Evolutionary conservation across 2,797 vertebrate species (phyloP), one percentile per base, ranked within the genome.

Genomic region (Podargus strigoides): DNA sequence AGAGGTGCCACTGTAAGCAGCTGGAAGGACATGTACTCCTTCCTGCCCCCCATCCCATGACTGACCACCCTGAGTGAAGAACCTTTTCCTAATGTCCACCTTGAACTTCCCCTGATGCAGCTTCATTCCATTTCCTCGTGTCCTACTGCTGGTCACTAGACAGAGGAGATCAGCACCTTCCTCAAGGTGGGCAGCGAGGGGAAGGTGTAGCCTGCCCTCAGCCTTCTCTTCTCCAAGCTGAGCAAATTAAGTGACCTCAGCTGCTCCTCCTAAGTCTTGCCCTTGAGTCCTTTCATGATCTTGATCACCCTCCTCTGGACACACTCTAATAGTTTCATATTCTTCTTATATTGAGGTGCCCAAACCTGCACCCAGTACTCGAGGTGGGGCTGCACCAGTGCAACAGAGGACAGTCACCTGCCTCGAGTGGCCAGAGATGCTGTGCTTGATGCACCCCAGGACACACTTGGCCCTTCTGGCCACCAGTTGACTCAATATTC

Each of bases 381-480:
- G 4, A 67, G 53, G 26, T n/a, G 47, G 19, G 26, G 64, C 12
- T 1, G 0, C n/a, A 72, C 15, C 23, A 62, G 22, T 4, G 5
- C 2, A 7, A 8, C 32, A 16, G 28, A 22, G 23, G 42, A 55
- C 47, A 66, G 10, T 39, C n/a, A 26, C 21, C 27, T 42, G 27
- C 66, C 18, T 32, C n/a, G 1, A 30, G 20, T 1, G 7, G 23
- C 6, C 32, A 21, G 27, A 6, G 7, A 11, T 22, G 42, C 26
- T 74, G n/a, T 23, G 22, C 64, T 37, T 44, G 73, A 32, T 34
- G 30, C 19, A 22, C 4, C 36, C 36, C 53, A 58, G 28, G 39
- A 14, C 39, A 52, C 0, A 0, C 27, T 1, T 36, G 59, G 36
- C 13, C 47, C 26, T 75, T 32, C 6, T 5, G n/a, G 30, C 62